Percentiles rank a stretch among this genome's conserved stretches.
phyloP scores from a whole-genome alignment of 2,797 vertebrate genomes.

The Pseudomugil tenellus region DNA sequence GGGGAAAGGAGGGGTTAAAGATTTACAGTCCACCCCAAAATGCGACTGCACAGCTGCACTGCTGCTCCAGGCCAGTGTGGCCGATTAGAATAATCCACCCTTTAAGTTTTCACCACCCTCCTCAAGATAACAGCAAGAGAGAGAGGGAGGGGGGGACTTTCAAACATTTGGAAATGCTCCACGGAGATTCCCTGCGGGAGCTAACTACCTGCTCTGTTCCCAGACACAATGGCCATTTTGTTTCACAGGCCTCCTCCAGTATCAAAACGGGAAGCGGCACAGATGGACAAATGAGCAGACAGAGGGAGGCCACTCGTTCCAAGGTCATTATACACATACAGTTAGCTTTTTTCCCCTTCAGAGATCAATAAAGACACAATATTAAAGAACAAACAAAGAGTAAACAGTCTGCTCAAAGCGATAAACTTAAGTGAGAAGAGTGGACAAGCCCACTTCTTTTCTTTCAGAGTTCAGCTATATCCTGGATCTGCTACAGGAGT shows the following conservation, averaged over 20 bases:
- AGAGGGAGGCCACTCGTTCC: constrained; percentile 36
- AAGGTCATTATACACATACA: constrained; percentile 24
- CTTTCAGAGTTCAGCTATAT: constrained; percentile 4
- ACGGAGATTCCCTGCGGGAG: constrained; percentile 55
- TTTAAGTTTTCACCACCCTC: constrained; percentile 79
- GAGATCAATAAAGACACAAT: constrained; percentile 2
- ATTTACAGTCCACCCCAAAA: constrained; percentile 76
- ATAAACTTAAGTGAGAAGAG: constrained; percentile 13
- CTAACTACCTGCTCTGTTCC: constrained; percentile 63
- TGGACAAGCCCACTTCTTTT: background rate
- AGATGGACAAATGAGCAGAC: constrained; percentile 56
- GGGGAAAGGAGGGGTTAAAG: constrained; percentile 49
- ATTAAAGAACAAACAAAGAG: constrained; percentile 7
- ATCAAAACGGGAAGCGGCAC: constrained; percentile 58
- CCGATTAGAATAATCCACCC: constrained; percentile 75
- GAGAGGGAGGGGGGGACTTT: constrained; percentile 55
- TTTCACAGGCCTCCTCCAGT: constrained; percentile 53
- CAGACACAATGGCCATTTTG: constrained; percentile 71
- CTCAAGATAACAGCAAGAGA: constrained; percentile 71
- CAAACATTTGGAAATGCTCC: constrained; percentile 73
- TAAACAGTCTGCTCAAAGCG: background rate
- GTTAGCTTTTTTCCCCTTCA: background rate
- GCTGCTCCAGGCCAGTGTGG: constrained; percentile 66
- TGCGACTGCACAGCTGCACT: constrained; percentile 73
- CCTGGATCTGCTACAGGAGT: constrained; percentile 26